Evolutionary conservation across 2,113 vertebrate genomes (phyloP), one percentile per base, ranked within the genome.

Genomic region (Danionella cerebrum): DNA sequence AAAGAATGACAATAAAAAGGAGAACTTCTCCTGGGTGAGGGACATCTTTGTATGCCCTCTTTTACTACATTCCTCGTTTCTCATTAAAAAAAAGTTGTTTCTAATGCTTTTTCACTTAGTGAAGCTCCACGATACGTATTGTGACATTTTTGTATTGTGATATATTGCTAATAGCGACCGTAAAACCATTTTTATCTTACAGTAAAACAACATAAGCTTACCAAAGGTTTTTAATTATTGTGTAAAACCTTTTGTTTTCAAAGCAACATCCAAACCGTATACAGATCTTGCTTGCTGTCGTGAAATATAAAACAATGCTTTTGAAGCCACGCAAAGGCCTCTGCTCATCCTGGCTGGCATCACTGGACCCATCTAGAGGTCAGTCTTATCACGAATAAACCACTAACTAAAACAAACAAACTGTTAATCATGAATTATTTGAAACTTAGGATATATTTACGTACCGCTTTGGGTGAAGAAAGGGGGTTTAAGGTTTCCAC

Each of bases 341-440:
- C 74, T 99, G 96, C 71, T 96, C 96, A 22, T 82, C 82, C 35
- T 99, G 96, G 96, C 79, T 99, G 50, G 92, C 94, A 0, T 93
- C 93, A 14, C 84, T 98, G 75, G 79, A 86, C 57, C 91, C 96
- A 1, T 64, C 55, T 41, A 81, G 83, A 79, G 92, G 94, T 94
- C 57, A 22, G 59, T 59, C n/a, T 47, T n/a, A 29, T 22, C 7
- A 11, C 27, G 4, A 12, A 8, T 5, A 14, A 36, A 3, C 36
- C 16, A 33, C 22, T 35, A 1, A 8, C 38, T 35, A 27, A 42
- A 44, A 42, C 13, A 4, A 14, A 16, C n/a, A 31, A 4, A 59
- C 33, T 16, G 22, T 16, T 4, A 24, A 7, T 39, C 10, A 39
- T 24, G 29, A 3, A 9, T 33, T 33, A 9, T 9, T 33, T 9